These are phyloP conservation scores for Dasysyrphus albostriatus DNA, from an alignment of 2,888 invertebrate species.

Conservation along the genomic window DNA sequence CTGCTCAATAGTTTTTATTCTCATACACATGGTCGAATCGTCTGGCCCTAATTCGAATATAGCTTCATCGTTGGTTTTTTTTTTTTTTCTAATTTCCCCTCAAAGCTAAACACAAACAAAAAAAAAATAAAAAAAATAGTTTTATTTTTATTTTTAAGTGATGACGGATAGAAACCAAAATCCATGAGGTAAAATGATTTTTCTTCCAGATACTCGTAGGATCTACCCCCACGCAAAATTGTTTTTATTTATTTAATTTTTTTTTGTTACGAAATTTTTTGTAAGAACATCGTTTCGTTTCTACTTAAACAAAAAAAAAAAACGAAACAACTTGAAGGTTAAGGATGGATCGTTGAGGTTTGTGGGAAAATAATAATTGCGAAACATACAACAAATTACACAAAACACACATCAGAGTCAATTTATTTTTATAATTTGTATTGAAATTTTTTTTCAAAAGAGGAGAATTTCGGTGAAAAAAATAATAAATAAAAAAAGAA, in stretches of 20 bases:
- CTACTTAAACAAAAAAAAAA: too few relatives aligned
- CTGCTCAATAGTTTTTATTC: background rate
- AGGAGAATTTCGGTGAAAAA: background rate
- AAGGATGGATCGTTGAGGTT: conserved; percentile 9
- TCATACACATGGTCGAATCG: background rate
- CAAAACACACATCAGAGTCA: background rate
- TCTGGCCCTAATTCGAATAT: conserved; percentile 29
- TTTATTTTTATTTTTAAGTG: conserved; percentile 23
- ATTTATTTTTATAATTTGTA: conserved; percentile 8
- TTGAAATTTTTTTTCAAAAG: conserved; percentile 6
- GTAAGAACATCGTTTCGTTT: background rate
- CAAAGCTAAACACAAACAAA: conserved; percentile 2
- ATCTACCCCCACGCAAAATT: conserved; percentile 18
- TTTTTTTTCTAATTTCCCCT: background rate
- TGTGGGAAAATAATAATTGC: conserved; percentile 20
- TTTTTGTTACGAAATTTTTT: background rate
- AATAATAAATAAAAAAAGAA: background rate
- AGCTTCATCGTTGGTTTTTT: background rate
- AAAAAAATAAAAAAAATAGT: too few relatives aligned
- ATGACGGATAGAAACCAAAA: conserved; percentile 16
- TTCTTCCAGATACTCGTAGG: conserved; percentile 5
- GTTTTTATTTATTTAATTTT: background rate
- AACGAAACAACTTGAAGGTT: conserved; percentile 18
- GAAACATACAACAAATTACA: conserved; percentile 11
- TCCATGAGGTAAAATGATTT: conserved; percentile 14